These are phyloP conservation scores for Hydroisotoma schaefferi DNA, from an alignment of 2,888 invertebrate species.

Conservation along the genomic window DNA sequence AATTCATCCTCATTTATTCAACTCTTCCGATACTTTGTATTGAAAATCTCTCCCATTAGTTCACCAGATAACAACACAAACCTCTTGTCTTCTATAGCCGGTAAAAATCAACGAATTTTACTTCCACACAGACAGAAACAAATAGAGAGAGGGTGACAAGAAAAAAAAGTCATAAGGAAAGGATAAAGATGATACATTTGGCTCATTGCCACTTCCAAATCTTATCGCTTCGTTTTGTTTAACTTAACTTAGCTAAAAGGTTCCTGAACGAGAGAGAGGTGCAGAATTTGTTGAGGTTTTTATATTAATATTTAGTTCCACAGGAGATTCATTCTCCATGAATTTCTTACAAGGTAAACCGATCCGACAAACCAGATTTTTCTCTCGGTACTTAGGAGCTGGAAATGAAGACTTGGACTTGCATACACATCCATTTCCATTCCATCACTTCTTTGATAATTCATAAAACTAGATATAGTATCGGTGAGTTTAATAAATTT, in stretches of 20 bases:
- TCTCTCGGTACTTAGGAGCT: background rate
- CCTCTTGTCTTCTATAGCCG: no score
- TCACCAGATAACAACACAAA: background rate
- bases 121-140: no score
- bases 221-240: no score
- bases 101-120: no score
- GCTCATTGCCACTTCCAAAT: conserved; percentile 11
- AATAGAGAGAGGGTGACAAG: no score
- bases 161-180: background rate
- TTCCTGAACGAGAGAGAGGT: background rate
- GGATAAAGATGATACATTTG: conserved; percentile 6
- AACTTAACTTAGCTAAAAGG: no score
- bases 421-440: background rate
- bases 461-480: background rate
- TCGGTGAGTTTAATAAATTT: no score
- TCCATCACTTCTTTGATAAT: background rate
- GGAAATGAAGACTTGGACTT: no score
- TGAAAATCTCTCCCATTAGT: conserved; percentile 11
- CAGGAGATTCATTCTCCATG: background rate
- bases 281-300: background rate
- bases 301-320: background rate
- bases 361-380: conserved; percentile 3
- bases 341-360: conserved; percentile 12
- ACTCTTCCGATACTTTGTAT: conserved; percentile 7
- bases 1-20: background rate